Conservation (phyloP, 2,888 invertebrate species). For the Acleris cristana region DNA sequence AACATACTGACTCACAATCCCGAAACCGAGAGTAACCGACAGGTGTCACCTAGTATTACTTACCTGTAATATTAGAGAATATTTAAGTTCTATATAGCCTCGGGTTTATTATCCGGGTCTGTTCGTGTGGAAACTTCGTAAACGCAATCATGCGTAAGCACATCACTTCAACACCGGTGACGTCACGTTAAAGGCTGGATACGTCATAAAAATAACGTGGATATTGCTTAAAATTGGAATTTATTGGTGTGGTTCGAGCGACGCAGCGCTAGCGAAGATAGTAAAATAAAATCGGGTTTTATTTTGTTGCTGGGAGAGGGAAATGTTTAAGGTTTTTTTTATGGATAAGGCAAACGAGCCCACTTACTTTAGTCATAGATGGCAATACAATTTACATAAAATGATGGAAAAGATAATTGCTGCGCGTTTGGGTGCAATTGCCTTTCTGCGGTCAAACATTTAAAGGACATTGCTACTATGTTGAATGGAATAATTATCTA, state of each 20-base stretch:
- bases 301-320: too few relatives aligned
- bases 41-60: slow-evolving; percentile 23
- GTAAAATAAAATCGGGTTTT: too few relatives aligned
- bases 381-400: too few relatives aligned
- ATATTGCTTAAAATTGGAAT: slow-evolving; percentile 17
- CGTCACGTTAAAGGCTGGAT: slow-evolving; percentile 44
- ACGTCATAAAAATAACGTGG: slow-evolving; percentile 31
- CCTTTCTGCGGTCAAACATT: too few relatives aligned
- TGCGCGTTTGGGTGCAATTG: too few relatives aligned
- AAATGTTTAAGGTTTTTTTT: too few relatives aligned
- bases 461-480: too few relatives aligned
- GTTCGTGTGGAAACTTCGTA: slow-evolving; percentile 55
- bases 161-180: slow-evolving; percentile 53
- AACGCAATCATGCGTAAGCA: slow-evolving; percentile 62
- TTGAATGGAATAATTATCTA: too few relatives aligned
- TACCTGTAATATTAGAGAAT: slow-evolving; percentile 13
- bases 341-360: too few relatives aligned
- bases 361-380: too few relatives aligned
- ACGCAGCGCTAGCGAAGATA: not conserved
- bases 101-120: slow-evolving; percentile 46
- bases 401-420: too few relatives aligned
- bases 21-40: slow-evolving; percentile 19
- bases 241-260: not conserved
- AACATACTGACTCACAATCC: not conserved
- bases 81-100: slow-evolving; percentile 21